Evolutionary conservation across 2,888 invertebrate species (phyloP), one percentile per base, ranked within the genome.

Genomic region (Drosophila maculinotata): DNA sequence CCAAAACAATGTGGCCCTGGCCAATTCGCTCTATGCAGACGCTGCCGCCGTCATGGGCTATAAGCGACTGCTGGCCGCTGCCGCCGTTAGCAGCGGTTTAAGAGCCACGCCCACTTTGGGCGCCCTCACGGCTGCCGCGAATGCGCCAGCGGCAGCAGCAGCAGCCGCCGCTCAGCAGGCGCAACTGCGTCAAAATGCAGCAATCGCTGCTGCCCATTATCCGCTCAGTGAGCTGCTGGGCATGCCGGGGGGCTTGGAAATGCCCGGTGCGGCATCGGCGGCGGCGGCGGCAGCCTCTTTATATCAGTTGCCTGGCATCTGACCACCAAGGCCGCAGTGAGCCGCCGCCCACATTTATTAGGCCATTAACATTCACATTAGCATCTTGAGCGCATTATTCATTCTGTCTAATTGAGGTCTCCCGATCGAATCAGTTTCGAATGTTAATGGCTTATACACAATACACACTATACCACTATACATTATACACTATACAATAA

Each of bases 141-240:
- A 76, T 5, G 74, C 82, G 8, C 66, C 84, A 1, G 69, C 74
- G 9, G 79, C 89, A 48, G 73, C 86, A 17, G 72, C 73, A 25
- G 91, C 93, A 71, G 76, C 79, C 3, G 80, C 77, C 90, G 80
- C 75, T 41, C 89, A 85, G 41, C 87, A 82, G 60, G 75, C 78
- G 90, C 93, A 87, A 7, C 15, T 82, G 35, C 86, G 86, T 2
- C 86, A 86, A 25, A 69, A 89, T 69, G 74, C 89, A 39, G 75
- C 77, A 30, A 90, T 93, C 79, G 67, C 78, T 65, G 72, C 89
- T 91, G 89, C 94, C 92, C 90, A 93, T 42, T 95, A 95, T 90
- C 94, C 94, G 63, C 93, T 95, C 92, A 94, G 93, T 89, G 95
- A 95, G 89, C 91, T 95, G 73, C 93, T 97, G 56, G 95, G 95